Evolutionary conservation across 1,140 invertebrate species (phyloP), one percentile per base, ranked within the genome.

Genomic region (Rhagoletis zephyria): DNA sequence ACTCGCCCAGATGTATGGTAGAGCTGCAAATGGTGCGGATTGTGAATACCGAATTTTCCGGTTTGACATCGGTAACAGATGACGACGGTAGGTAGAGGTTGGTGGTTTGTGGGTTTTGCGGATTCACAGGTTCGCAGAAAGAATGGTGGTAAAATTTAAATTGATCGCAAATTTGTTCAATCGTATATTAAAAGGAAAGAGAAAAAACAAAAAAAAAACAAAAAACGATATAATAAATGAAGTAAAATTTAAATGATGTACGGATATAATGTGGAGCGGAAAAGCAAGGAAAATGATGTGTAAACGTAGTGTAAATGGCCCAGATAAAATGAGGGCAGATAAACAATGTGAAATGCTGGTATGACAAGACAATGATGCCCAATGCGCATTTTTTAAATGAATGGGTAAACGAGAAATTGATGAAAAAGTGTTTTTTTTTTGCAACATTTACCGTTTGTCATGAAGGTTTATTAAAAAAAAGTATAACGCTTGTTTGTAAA

Each of bases 1-100:
- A 94, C 90, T 96, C 95, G 4, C 95, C 95, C 16, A 96, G 88
- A 1, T 95, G 94, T 2, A 95, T 94, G 51, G 92, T 91, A 0
- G 89, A 88, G 16, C 94, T 95, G 74, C 5, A 88, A 45, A 64
- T 87, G 51, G 61, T 63, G 45, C 56, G 48, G 6, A 85, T 85
- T 63, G 85, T 63, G 59, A 45, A 65, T 70, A 42, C 14, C 56
- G 64, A 85, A 85, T 48, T 81, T 81, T 81, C 74, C 74, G 74
- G 45, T 81, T 59, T 81, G 74, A 81, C 48, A 81, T 56, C 48
- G 74, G 70, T 77, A 7, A 45, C 48, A 77, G 70, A 77, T 51
- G 16, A n/a, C 12, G 16, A 14, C 70, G 48, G n/a, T 81, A 56
- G 45, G 70, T 45, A 9, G 64, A 40, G 0, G 61, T 51, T 10